Conservation (phyloP, 2,797 vertebrate species). For the Dicrostonyx torquatus region DNA sequence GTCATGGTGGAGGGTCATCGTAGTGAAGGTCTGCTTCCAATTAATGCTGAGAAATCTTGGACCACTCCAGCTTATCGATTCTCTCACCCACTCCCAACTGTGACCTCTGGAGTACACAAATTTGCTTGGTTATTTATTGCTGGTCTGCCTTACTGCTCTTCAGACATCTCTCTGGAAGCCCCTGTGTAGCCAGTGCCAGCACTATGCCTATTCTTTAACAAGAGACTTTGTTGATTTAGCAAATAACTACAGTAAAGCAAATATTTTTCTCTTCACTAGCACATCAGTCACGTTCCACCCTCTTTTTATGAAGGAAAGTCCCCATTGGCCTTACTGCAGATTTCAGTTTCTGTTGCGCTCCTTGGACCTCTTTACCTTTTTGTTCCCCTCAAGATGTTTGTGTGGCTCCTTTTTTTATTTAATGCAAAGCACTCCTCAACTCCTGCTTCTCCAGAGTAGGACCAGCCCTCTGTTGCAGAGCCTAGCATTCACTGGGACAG, state of each 20-base stretch:
- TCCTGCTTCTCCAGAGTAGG: neutral
- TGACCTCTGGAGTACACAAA: neutral
- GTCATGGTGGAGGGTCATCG: neutral
- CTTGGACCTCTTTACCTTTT: neutral
- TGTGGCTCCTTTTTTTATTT: neutral
- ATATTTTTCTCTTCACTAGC: neutral
- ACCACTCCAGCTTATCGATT: too few relatives aligned
- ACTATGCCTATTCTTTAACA: neutral
- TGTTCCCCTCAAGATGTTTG: neutral
- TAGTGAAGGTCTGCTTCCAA: neutral
- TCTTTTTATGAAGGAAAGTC: neutral
- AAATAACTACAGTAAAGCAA: neutral
- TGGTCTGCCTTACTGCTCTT: neutral
- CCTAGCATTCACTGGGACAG: neutral
- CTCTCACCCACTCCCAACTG: neutral
- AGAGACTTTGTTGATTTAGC: neutral
- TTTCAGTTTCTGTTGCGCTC: neutral
- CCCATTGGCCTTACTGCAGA: neutral
- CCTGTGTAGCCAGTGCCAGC: too few relatives aligned
- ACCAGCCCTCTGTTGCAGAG: neutral
- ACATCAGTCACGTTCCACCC: neutral
- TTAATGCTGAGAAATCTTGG: neutral
- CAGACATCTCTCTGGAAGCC: neutral
- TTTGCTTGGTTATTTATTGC: neutral
- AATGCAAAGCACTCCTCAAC: neutral